These are phyloP conservation scores for Eumerus sabulonum DNA, from an alignment of 2,888 invertebrate species.

Conservation along the genomic window DNA sequence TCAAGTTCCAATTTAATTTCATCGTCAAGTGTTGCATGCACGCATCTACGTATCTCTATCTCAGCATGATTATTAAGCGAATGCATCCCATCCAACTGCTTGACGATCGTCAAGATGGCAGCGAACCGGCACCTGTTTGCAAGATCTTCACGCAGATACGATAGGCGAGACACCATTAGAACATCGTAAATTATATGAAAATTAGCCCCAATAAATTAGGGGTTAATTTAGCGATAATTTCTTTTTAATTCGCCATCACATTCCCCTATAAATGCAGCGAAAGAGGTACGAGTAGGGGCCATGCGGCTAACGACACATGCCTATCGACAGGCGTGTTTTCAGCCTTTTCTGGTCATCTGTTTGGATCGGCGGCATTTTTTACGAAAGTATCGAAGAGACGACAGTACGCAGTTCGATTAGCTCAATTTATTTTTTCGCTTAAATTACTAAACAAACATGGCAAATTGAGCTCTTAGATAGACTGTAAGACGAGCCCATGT, in stretches of 20 bases:
- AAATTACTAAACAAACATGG: conserved; percentile 51
- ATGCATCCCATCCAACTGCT: conserved; percentile 55
- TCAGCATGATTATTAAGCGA: conserved; percentile 6
- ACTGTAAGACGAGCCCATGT: no score
- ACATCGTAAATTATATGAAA: conserved; percentile 66
- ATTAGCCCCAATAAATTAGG: conserved; percentile 67
- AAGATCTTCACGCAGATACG: conserved; percentile 44
- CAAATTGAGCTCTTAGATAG: no score
- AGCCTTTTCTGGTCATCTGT: conserved; percentile 15
- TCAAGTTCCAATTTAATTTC: conserved; percentile 61
- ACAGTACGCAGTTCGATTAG: conserved; percentile 55
- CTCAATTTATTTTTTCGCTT: conserved; percentile 61
- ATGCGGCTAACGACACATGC: conserved; percentile 24
- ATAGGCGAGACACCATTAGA: conserved; percentile 66
- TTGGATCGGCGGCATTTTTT: conserved; percentile 2
- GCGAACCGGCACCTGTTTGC: conserved; percentile 37
- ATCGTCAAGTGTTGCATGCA: conserved; percentile 6
- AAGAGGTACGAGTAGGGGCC: conserved; percentile 3
- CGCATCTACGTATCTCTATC: neutral
- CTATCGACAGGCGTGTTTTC: conserved; percentile 50
- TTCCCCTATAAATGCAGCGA: conserved; percentile 34
- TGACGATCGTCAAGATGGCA: conserved; percentile 32
- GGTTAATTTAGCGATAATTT: conserved; percentile 67
- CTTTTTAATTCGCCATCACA: conserved; percentile 65
- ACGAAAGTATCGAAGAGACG: conserved; percentile 35